Conservation (phyloP, 2,113 vertebrate species). For the Elephas maximus region DNA sequence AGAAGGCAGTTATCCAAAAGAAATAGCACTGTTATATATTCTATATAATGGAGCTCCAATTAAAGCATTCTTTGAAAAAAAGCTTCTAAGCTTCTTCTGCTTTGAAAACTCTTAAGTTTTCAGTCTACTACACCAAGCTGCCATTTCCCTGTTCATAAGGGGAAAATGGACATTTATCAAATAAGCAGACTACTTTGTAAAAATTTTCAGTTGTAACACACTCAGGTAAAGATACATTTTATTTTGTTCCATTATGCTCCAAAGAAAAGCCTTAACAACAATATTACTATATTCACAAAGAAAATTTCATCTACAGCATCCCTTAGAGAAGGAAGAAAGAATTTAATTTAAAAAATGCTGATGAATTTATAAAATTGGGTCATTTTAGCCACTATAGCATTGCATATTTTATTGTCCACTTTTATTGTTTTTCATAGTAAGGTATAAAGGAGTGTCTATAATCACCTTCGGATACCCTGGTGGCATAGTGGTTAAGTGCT, state of each 20-base stretch:
- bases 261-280: conserved; percentile 41
- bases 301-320: neutral
- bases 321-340: neutral
- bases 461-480: neutral
- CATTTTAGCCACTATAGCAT: neutral
- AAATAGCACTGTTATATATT: neutral
- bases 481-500: too few species aligned
- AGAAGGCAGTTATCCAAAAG: neutral
- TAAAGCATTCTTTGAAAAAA: neutral
- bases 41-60: neutral
- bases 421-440: neutral
- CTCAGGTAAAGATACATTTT: neutral
- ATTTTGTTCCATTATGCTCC: conserved; percentile 10
- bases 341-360: neutral
- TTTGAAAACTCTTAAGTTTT: neutral
- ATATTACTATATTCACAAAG: neutral
- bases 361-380: neutral
- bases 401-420: neutral
- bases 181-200: neutral
- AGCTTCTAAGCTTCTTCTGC: neutral
- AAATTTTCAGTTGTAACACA: neutral
- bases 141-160: neutral
- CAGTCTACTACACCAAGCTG: neutral
- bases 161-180: neutral
- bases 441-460: neutral